phyloP scores from a whole-genome alignment of 2,797 vertebrate species.

The Diplodus puntazzo region DNA sequence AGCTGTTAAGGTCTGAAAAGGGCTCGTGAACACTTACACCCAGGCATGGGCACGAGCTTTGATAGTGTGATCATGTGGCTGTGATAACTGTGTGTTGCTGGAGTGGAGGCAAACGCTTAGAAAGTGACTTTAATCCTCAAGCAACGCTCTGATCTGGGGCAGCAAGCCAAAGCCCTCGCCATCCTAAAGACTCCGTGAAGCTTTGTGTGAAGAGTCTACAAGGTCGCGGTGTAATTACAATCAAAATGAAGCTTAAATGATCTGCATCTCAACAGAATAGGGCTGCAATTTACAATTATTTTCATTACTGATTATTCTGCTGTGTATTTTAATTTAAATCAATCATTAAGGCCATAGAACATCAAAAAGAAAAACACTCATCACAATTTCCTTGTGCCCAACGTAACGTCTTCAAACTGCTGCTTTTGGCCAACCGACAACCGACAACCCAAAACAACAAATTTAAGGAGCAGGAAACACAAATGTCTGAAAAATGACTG shows the following conservation, averaged over 20 bases:
- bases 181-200: conserved; percentile 16
- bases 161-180: conserved; percentile 43
- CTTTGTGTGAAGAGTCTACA: conserved; percentile 10
- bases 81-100: conserved; percentile 55
- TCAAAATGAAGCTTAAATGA: neutral
- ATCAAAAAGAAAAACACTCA: too few relatives aligned
- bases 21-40: neutral
- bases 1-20: conserved; percentile 59
- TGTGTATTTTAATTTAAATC: too few relatives aligned
- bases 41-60: conserved; percentile 57
- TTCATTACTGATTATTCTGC: too few relatives aligned
- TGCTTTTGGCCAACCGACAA: too few relatives aligned
- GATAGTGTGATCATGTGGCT: conserved; percentile 61
- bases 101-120: conserved; percentile 57
- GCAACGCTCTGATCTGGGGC: conserved; percentile 45
- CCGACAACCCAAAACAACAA: too few relatives aligned
- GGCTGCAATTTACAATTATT: too few relatives aligned
- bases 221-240: neutral
- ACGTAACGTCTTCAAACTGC: too few relatives aligned
- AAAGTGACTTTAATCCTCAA: conserved; percentile 69
- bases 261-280: neutral
- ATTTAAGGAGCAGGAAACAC: too few relatives aligned
- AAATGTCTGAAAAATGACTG: too few relatives aligned
- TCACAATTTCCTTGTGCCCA: too few relatives aligned
- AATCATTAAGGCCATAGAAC: too few relatives aligned